phyloP scores from a whole-genome alignment of 2,888 invertebrate species.

The Cremastinae sp. region DNA sequence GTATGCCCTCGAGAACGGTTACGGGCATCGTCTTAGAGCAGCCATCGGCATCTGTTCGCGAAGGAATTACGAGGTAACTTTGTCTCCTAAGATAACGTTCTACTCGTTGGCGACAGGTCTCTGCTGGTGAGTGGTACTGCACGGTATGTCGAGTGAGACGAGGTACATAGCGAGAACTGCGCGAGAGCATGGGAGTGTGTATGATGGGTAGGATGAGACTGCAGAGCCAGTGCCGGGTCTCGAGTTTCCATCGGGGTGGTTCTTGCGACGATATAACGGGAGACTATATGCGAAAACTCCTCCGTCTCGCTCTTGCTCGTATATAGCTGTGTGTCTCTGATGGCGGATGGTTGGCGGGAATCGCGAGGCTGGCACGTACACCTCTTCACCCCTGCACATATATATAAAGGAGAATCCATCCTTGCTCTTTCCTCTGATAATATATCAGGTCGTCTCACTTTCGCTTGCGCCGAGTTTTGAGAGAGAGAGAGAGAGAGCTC shows the following conservation, averaged over 20 bases:
- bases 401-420: constrained; percentile 41
- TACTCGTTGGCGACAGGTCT: constrained; percentile 69
- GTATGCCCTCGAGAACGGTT: constrained; percentile 57
- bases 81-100: constrained; percentile 78
- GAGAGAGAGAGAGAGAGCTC: constrained; percentile 49
- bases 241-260: constrained; percentile 79
- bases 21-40: constrained; percentile 72
- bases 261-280: constrained; percentile 71
- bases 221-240: constrained; percentile 71
- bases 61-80: constrained; percentile 80
- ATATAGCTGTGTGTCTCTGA: constrained; percentile 58
- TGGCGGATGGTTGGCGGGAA: constrained; percentile 53
- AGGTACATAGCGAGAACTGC: constrained; percentile 60
- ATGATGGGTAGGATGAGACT: constrained; percentile 77
- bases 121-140: constrained; percentile 72
- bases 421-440: constrained; percentile 56
- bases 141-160: constrained; percentile 60
- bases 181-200: constrained; percentile 74
- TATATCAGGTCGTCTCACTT: constrained; percentile 50
- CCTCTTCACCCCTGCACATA: constrained; percentile 54
- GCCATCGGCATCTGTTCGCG: constrained; percentile 80
- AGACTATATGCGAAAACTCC: constrained; percentile 59
- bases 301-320: constrained; percentile 57
- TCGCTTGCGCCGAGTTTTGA: constrained; percentile 31
- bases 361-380: constrained; percentile 60